Conservation (phyloP, 92 coral and sea anemone species). For the Porites lobata region DNA sequence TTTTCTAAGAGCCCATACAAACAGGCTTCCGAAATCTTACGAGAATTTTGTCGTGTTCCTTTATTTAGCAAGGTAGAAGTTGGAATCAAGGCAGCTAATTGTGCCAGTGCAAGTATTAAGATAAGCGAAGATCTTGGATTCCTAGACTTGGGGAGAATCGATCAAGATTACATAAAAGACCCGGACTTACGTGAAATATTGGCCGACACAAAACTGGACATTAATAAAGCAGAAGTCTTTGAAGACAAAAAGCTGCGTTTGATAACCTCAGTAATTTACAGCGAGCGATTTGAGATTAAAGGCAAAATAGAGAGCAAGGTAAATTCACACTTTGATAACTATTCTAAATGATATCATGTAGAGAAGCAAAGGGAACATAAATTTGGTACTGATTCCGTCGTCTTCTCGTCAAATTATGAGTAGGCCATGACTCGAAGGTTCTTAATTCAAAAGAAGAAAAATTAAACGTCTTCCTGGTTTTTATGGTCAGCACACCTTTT, state of each 20-base stretch:
- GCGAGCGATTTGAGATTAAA: conserved; percentile 9
- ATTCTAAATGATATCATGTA: too few relatives aligned
- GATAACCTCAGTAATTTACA: conserved; percentile 23
- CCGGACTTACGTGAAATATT: not conserved
- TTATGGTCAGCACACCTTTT: too few relatives aligned
- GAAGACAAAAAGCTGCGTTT: conserved; percentile 10
- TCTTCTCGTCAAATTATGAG: too few relatives aligned
- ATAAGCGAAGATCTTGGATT: not conserved
- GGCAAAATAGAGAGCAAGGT: not conserved
- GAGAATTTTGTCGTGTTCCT: not conserved
- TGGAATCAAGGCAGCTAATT: not conserved
- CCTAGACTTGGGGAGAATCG: conserved; percentile 11
- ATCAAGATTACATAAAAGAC: conserved; percentile 1
- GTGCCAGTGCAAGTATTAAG: not conserved
- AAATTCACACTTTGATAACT: not conserved
- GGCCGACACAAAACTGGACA: conserved; percentile 1
- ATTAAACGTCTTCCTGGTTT: too few relatives aligned
- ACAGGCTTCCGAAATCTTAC: not conserved
- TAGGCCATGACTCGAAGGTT: too few relatives aligned
- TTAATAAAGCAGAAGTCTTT: not conserved
- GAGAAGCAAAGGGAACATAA: too few relatives aligned
- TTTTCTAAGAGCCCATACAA: too few relatives aligned
- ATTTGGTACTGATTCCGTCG: too few relatives aligned
- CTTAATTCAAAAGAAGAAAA: too few relatives aligned
- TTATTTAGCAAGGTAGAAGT: not conserved